Evolutionary conservation across 2,888 invertebrate genomes (phyloP), one percentile per base, ranked within the genome.

Genomic region (Drosophila suboccidentalis): DNA sequence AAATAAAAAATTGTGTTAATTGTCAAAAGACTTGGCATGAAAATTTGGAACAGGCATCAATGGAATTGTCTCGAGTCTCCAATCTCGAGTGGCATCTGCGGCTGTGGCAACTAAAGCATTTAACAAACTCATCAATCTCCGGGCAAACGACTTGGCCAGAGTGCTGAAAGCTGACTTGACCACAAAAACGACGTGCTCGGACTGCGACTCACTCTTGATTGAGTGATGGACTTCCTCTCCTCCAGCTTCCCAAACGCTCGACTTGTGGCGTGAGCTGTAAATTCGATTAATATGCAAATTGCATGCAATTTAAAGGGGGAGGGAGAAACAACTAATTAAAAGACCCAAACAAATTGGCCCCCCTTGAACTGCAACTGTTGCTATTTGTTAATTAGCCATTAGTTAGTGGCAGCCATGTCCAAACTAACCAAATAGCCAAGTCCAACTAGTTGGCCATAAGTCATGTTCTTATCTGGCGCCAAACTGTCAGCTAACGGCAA

Each of bases 211-310:
- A 57, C 53, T 61, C 60, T 11, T 41, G 59, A 46, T n/a, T 75
- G 81, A 75, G 71, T 67, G 68, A 75, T 77, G 76, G 58, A 41
- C 19, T 13, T 19, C n/a, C 19, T 17, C 34, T 34, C 10, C n/a
- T 19, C 2, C n/a, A 4, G 13, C 17, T 41, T 8, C 2, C n/a
- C 53, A 2, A 22, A 6, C 15, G 22, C 43, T 19, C 5, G 2
- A 43, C 43, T 43, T 43, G 43, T 50, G 26, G 29, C 47, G 51
- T 43, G 32, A 38, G 60, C 71, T 58, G 77, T 77, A 75, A 87
- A 81, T 87, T 89, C 89, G 73, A 77, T 85, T 77, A 87, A 81
- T 69, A 85, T 85, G 85, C 74, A 80, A 86, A 88, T 82, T 60
- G 62, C 66, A 72, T 70, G 80, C 71, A 75, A 76, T 70, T 71